phyloP scores from a whole-genome alignment of 2,797 vertebrate species.

The Sebastes nivosus region DNA sequence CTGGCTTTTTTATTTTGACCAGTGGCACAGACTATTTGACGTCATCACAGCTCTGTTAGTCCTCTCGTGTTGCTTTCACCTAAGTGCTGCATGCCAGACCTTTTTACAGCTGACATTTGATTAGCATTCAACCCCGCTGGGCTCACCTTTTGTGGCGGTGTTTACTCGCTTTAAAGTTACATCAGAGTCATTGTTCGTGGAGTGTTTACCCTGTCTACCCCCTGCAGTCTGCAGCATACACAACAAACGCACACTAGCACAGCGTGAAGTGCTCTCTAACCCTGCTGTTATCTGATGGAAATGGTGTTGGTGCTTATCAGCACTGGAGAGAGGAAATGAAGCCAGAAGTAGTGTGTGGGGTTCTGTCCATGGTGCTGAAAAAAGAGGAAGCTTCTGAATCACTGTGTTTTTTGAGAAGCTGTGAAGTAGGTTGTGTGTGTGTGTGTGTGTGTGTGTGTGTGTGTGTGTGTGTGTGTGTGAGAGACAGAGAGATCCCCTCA shows the following conservation, averaged over 20 bases:
- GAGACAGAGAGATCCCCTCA: not conserved
- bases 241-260: not conserved
- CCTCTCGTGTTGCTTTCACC: not conserved
- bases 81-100: not conserved
- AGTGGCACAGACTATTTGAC: not conserved
- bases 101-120: not conserved
- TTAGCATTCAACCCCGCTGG: not conserved
- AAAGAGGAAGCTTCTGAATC: not conserved
- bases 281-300: not conserved
- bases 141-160: not conserved
- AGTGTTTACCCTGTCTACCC: conserved; percentile 13
- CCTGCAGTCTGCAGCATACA: not conserved
- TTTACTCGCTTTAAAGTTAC: not conserved
- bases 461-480: not conserved
- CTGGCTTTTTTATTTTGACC: not conserved
- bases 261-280: conserved; percentile 7
- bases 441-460: not conserved
- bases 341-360: not conserved
- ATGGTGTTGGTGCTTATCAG: not conserved
- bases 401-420: not conserved
- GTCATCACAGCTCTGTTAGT: not conserved
- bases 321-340: not conserved
- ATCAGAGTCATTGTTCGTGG: not conserved
- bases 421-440: not conserved
- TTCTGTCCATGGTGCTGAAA: conserved; percentile 64